phyloP scores from a whole-genome alignment of 2,888 invertebrate species.

The Yponomeuta plumbellus region DNA sequence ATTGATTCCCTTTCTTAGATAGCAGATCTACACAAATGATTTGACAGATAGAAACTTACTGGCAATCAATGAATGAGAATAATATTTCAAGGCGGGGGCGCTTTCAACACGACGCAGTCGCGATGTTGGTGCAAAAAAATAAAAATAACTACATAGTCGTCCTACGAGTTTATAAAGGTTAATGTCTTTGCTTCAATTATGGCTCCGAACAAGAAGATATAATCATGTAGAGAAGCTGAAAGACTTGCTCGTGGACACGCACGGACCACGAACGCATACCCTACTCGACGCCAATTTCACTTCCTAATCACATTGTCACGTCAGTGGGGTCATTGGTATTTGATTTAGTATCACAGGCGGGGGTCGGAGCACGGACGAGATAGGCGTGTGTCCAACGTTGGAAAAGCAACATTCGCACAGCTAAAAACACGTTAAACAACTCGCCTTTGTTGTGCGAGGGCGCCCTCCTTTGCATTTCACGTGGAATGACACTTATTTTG shows the following conservation, averaged over 20 bases:
- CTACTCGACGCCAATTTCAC: constrained; percentile 12
- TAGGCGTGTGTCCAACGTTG: constrained; percentile 42
- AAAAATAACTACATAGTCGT: neutral
- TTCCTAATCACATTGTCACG: constrained; percentile 43
- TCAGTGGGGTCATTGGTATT: constrained; percentile 43
- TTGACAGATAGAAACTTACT: neutral
- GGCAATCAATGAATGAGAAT: neutral
- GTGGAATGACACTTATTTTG: constrained; percentile 46
- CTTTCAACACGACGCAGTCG: neutral
- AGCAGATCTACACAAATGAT: neutral
- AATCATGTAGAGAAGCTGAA: no score
- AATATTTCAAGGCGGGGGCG: neutral
- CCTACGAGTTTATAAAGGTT: neutral
- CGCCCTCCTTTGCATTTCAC: constrained; percentile 74
- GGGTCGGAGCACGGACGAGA: constrained; percentile 2
- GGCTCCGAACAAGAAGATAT: neutral
- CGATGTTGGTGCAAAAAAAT: no score
- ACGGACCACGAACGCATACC: no score
- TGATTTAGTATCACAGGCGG: constrained; percentile 28
- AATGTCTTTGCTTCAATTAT: neutral
- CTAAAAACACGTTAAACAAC: constrained; percentile 44
- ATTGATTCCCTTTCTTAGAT: no score
- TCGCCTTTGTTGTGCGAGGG: constrained; percentile 70
- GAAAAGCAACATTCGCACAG: constrained; percentile 4
- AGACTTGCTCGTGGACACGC: no score